phyloP scores from a whole-genome alignment of 1,140 invertebrate species.

The Diachasmimorpha longicaudata region DNA sequence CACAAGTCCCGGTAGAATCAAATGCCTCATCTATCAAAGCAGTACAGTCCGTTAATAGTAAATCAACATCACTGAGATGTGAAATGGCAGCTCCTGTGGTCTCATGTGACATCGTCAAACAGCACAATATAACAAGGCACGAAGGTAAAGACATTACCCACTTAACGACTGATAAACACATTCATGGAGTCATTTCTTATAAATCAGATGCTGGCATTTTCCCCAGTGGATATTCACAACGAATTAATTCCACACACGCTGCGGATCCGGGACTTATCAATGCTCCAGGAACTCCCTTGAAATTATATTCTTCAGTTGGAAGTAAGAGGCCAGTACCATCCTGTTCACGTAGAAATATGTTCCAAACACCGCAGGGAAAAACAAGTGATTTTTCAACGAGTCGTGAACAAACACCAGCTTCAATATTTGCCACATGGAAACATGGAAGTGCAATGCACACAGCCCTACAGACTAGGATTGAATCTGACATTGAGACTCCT shows the following conservation, averaged over 20 bases:
- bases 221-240: neutral
- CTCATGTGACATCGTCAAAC: too few relatives aligned
- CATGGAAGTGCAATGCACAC: constrained; percentile 41
- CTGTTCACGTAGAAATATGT: constrained; percentile 49
- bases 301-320: constrained; percentile 34
- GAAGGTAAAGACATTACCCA: neutral
- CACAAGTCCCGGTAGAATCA: too few relatives aligned
- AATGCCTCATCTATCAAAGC: too few relatives aligned
- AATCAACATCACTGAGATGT: too few relatives aligned
- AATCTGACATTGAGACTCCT: constrained; percentile 34
- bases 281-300: constrained; percentile 47
- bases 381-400: constrained; percentile 21
- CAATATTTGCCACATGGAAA: constrained; percentile 42
- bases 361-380: constrained; percentile 50
- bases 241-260: neutral
- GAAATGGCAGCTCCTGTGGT: too few relatives aligned
- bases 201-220: neutral
- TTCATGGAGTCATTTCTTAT: neutral
- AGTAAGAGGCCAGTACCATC: constrained; percentile 41
- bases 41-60: too few relatives aligned
- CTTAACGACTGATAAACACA: neutral
- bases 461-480: constrained; percentile 35
- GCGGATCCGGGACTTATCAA: neutral
- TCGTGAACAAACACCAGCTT: constrained; percentile 44
- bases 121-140: too few relatives aligned